Evolutionary conservation across 2,888 invertebrate species (phyloP), one percentile per base, ranked within the genome.

Genomic region (Eupelmus urozonus): DNA sequence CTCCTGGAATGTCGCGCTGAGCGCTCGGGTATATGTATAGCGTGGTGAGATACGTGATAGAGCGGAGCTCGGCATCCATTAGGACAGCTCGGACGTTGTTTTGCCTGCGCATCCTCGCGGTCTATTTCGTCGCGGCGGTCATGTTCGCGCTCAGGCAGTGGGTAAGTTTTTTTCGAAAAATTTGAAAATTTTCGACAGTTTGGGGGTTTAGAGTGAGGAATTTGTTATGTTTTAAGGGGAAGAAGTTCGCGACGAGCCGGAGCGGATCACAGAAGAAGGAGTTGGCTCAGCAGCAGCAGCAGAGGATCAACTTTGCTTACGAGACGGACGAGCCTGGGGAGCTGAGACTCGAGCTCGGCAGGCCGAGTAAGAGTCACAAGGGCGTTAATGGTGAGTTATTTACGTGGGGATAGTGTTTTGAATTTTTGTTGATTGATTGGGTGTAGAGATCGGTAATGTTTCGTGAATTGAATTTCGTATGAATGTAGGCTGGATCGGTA

Each of bases 131-230:
- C n/a, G 62, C 29, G 51, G 2, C 13, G 9, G 57, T 76, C 16
- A 76, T 70, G 76, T 70, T 76, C 45, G 53, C 62, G 29, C 13
- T 76, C 23, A 76, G 63, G 25, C 63, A 62, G 76, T 76, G 69
- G 76, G 76, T 76, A 70, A 76, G 70, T n/a, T 25, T 23, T n/a
- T 2, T 23, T 18, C 18, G 29, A 45, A 13, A 45, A 45, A 45
- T 45, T 2, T 13, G n/a, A 13, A 45, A 45, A 45, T 45, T 13
- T 13, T 34, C 34, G 34, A 34, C 34, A 9, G 5, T 34, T 34
- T 34, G 9, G 9, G 4, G 2, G 13, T 16, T 45, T 45, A 45
- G 16, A 45, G 45, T 45, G 16, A 2, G 9, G 16, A 16, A 45
- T 16, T 7, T 16, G 16, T 45, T 7, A 13, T 65, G 23, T 51